A percentile compares a stretch with the other conserved stretches of the same genome.
Conservation (phyloP, 1,140 invertebrate genomes). For the Lepidurus apus region DNA sequence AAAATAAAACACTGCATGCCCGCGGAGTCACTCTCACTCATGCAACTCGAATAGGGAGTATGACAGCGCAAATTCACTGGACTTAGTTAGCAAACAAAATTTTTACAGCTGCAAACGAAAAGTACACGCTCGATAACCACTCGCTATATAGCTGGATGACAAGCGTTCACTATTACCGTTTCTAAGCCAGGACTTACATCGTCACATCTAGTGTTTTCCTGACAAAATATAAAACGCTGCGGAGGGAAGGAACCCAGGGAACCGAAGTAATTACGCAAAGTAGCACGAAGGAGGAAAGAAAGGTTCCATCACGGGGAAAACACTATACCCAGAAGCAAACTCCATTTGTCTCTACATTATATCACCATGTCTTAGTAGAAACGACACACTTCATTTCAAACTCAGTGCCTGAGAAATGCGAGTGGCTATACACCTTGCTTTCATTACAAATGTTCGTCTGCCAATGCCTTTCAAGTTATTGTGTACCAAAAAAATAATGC, state of each 20-base stretch:
- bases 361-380: neutral
- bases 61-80: neutral
- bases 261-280: neutral
- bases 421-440: neutral
- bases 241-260: neutral
- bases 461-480: neutral
- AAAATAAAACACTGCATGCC: neutral
- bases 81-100: too few species aligned
- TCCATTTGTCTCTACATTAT: slow-evolving; percentile 5
- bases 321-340: neutral
- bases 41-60: neutral
- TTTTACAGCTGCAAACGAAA: neutral
- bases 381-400: neutral
- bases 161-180: neutral
- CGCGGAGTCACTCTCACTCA: neutral
- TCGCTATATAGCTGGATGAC: neutral
- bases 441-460: neutral
- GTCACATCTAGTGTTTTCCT: neutral
- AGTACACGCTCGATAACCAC: neutral
- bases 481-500: too few species aligned
- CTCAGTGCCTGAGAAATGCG: neutral
- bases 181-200: neutral
- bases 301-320: neutral
- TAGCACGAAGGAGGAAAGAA: neutral
- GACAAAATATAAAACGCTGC: neutral